Conservation (phyloP, 2,888 invertebrate species). For the Branchipolynoe longqiensis region DNA sequence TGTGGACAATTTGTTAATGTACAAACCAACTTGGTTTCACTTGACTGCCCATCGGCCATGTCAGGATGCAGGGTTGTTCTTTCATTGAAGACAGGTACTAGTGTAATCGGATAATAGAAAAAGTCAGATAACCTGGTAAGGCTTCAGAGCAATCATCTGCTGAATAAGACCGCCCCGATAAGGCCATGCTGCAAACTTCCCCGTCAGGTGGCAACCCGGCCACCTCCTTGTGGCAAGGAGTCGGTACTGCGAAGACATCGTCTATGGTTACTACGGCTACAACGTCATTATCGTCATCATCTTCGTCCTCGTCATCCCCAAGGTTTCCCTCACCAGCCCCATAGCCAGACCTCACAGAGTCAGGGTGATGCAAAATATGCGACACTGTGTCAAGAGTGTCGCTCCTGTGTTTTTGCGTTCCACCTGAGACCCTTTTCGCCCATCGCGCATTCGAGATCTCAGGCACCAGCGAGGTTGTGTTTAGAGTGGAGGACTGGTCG, state of each 20-base stretch:
- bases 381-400: no score
- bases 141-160: not conserved
- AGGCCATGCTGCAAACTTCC: not conserved
- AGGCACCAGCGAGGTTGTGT: not conserved
- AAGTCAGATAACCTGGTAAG: constrained; percentile 8
- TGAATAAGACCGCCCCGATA: not conserved
- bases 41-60: no score
- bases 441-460: not conserved
- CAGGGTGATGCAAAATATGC: no score
- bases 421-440: not conserved
- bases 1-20: no score
- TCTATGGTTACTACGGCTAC: not conserved
- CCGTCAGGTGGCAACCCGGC: not conserved
- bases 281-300: constrained; percentile 30
- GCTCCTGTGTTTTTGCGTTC: not conserved
- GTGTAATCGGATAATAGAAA: not conserved
- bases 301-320: no score
- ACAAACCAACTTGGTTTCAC: no score
- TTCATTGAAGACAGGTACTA: no score
- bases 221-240: not conserved
- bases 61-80: no score
- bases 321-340: no score
- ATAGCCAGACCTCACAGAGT: constrained; percentile 23
- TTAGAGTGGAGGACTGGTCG: not conserved
- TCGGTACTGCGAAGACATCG: not conserved